Conservation (phyloP, 2,797 vertebrate genomes). For the Sarcoramphus papa region DNA sequence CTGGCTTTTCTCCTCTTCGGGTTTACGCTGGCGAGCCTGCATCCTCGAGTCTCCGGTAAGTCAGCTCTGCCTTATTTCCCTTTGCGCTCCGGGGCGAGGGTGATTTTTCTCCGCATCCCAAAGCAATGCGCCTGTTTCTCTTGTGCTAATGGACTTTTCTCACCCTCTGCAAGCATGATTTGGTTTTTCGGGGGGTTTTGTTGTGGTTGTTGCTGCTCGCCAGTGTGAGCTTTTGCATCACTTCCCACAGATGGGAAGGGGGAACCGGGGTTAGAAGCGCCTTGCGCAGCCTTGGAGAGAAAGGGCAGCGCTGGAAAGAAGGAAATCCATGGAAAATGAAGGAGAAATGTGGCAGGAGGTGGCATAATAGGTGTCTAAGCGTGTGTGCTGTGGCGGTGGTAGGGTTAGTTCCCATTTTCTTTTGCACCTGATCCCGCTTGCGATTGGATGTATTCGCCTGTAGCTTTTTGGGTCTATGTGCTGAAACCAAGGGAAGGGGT, state of each 20-base stretch:
- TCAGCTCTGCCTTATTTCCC: not conserved
- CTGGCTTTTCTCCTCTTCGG: constrained; percentile 73
- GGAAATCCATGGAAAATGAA: not conserved
- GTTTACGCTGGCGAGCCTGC: constrained; percentile 58
- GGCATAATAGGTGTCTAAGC: not conserved
- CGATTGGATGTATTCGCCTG: not conserved
- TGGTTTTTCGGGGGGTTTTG: not conserved
- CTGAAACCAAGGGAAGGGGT: not conserved
- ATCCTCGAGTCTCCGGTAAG: constrained; percentile 75
- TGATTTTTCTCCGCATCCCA: not conserved
- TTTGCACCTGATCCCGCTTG: not conserved
- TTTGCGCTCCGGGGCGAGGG: not conserved
- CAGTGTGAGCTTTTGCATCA: not conserved
- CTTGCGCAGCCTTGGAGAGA: not conserved
- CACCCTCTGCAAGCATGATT: fast-evolving
- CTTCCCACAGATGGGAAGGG: not conserved
- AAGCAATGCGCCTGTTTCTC: not conserved
- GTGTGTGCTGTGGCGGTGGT: not conserved
- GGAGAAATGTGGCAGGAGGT: not conserved
- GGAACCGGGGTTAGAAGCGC: not conserved
- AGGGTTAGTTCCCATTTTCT: not conserved
- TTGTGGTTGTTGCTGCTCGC: not conserved
- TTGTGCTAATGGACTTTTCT: not conserved
- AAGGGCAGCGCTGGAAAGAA: not conserved
- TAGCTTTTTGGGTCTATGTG: not conserved